phyloP scores from a whole-genome alignment of 2,888 invertebrate species.

The Schizotus pectinicornis region DNA sequence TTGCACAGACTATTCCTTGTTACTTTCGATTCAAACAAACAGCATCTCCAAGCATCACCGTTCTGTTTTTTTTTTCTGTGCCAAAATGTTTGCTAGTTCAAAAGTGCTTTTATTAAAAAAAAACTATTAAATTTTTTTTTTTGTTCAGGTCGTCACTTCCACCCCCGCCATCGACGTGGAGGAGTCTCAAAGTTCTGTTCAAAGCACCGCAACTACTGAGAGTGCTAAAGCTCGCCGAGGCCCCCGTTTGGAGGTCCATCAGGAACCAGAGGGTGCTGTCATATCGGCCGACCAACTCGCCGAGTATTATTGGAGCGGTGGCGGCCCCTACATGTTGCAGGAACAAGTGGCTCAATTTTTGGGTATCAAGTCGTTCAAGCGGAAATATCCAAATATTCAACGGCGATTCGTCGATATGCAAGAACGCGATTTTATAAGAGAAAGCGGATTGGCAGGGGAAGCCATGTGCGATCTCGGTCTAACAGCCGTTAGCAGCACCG shows the following conservation, averaged over 20 bases:
- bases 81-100: no score
- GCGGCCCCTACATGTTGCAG: slow-evolving; percentile 91
- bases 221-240: slow-evolving; percentile 57
- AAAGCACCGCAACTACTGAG: slow-evolving; percentile 75
- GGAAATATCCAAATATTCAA: slow-evolving; percentile 78
- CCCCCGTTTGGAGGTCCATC: slow-evolving; percentile 49
- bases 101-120: no score
- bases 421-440: slow-evolving; percentile 87
- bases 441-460: slow-evolving; percentile 80
- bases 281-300: slow-evolving; percentile 84
- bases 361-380: slow-evolving; percentile 94
- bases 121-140: slow-evolving; percentile 53
- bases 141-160: slow-evolving; percentile 31
- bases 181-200: slow-evolving; percentile 83
- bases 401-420: slow-evolving; percentile 87
- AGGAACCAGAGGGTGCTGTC: slow-evolving; percentile 51
- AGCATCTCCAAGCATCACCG: no score
- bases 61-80: no score
- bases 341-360: slow-evolving; percentile 95
- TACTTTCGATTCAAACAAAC: no score
- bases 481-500: slow-evolving; percentile 89
- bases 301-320: slow-evolving; percentile 88
- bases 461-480: slow-evolving; percentile 92
- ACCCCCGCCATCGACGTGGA: slow-evolving; percentile 59
- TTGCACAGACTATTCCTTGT: no score